phyloP scores from a whole-genome alignment of 2,797 vertebrate species.

The Pangasius larnaudii region DNA sequence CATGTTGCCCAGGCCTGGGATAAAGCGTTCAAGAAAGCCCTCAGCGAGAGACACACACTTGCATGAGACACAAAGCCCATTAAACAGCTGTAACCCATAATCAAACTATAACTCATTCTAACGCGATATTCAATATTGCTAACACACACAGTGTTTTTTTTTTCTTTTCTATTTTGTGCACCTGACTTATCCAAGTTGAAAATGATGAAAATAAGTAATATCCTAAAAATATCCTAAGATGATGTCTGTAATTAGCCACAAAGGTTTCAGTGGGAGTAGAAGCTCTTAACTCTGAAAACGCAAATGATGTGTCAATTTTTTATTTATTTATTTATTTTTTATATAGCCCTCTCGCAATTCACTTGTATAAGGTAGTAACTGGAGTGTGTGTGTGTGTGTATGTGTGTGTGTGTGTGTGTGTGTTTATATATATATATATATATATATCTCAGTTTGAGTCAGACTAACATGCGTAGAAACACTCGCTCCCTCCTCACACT shows the following conservation, averaged over 20 bases:
- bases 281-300: background rate
- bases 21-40: background rate
- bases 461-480: background rate
- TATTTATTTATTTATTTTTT: too few relatives aligned
- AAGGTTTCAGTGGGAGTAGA: background rate
- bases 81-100: background rate
- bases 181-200: background rate
- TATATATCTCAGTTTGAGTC: conserved; percentile 20
- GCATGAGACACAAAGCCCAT: background rate
- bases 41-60: background rate
- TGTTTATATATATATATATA: too few relatives aligned
- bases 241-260: background rate
- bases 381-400: too few relatives aligned
- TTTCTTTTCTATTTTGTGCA: background rate
- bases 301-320: too few relatives aligned
- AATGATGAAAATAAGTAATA: background rate
- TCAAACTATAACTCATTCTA: background rate
- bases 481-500: background rate
- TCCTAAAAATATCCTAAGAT: background rate
- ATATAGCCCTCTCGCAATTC: too few relatives aligned
- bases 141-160: too few relatives aligned
- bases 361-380: too few relatives aligned
- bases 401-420: too few relatives aligned
- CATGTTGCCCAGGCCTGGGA: background rate
- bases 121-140: background rate